phyloP scores from a whole-genome alignment of 2,888 invertebrate genomes.

The Meteorus cinctellus region DNA sequence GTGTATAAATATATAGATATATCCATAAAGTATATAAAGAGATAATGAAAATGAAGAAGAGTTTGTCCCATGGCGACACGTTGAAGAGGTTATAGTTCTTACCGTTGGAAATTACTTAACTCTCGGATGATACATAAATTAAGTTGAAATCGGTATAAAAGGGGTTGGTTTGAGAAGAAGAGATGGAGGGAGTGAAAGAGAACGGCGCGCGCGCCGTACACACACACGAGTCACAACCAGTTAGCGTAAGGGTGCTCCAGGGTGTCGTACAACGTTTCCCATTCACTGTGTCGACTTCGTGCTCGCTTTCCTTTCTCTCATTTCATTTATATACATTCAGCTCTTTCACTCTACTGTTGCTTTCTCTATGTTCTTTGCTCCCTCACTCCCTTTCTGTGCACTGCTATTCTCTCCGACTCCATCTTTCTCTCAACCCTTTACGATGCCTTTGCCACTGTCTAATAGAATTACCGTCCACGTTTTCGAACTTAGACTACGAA shows the following conservation, averaged over 20 bases:
- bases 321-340: conserved; percentile 47
- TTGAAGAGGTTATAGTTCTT: conserved; percentile 44
- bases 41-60: conserved; percentile 55
- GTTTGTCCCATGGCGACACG: conserved; percentile 48
- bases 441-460: conserved; percentile 69
- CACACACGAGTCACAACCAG: conserved; percentile 71
- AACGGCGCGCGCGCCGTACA: conserved; percentile 41
- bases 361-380: conserved; percentile 13
- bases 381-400: conserved; percentile 41
- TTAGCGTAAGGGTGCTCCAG: conserved; percentile 74
- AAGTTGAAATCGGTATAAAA: conserved; percentile 71
- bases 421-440: conserved; percentile 69
- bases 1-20: conserved; percentile 42
- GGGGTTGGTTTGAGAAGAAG: conserved; percentile 61
- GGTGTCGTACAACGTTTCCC: conserved; percentile 68
- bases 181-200: neutral
- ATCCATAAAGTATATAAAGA: conserved; percentile 38
- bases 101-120: conserved; percentile 73
- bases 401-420: neutral
- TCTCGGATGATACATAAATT: conserved; percentile 74
- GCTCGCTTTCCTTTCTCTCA: conserved; percentile 37
- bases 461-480: conserved; percentile 72
- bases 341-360: conserved; percentile 30
- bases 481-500: conserved; percentile 39
- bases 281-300: conserved; percentile 49